Evolutionary conservation across 2,888 invertebrate species (phyloP), one percentile per base, ranked within the genome.

Genomic region (Antheraea yamamai): DNA sequence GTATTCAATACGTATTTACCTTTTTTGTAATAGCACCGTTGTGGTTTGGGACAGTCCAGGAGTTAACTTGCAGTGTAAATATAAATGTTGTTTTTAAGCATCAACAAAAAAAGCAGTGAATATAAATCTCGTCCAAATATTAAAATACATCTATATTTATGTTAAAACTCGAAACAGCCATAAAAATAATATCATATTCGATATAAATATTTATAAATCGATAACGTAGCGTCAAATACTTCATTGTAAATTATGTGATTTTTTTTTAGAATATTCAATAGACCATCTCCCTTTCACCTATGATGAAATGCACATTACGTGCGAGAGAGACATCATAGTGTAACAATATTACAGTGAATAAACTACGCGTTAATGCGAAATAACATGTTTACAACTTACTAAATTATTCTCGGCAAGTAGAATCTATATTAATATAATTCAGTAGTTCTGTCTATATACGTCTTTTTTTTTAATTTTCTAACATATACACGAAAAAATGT

Each of bases 241-340:
- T 6, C n/a, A 70, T 70, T n/a, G 39, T 70, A 70, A 70, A 70
- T 70, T 70, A 70, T 70, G n/a, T 70, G 70, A n/a, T 39, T 70
- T 66, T 66, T 30, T 66, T 30, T 66, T 23, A 64, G 10, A 64
- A 64, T 20, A 26, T 66, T 66, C 30, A 30, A 70, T n/a, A 70
- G 12, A 70, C 20, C 39, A 18, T 20, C 35, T 70, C 70, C 70
- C 70, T 70, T 70, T 70, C 70, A 70, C 70, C 39, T 70, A 39
- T 70, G 70, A 20, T 39, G 70, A 70, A 70, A 70, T 26, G 18
- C 39, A 70, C 10, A 20, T 70, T 70, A 70, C 70, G 70, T 70
- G 39, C 12, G 39, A 70, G 39, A 20, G 35, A 18, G 18, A 39
- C 30, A 14, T n/a, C 61, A 61, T 20, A 73, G 55, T 73, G 39